Base-by-base conservation (phyloP, 2,888 invertebrate genomes). In the Leptothorax acervorum region DNA sequence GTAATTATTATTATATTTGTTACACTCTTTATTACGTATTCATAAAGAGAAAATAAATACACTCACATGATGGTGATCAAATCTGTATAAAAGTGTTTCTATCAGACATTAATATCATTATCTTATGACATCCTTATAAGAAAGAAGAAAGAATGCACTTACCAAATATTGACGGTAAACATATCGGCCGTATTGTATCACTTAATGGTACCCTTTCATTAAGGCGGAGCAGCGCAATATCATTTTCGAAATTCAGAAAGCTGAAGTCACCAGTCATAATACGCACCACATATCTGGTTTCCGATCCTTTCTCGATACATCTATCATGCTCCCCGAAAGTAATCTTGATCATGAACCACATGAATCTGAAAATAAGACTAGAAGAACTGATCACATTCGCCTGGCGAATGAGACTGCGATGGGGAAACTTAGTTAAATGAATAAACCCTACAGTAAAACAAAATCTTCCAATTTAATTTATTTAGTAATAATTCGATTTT, bases 331-430 rank as follows among this genome's bases (percentile, higher is more conserved):
- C 98, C 0, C 98, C 98, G 91, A 98, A 97, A 18, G 98, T 97
- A 87, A 98, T 97, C 95, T 97, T 98, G 94, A 98, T 97, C 97
- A 98, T 97, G 95, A 98, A 98, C 98, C 98, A 98, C 97, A 98
- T 97, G 95, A 98, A 98, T 89, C 98, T 97, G 95, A 89, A 96
- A 95, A 93, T 73, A 85, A 92, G 88, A 92, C 93, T 93, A 88
- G 82, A 91, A 84, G 83, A 90, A 89, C 88, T 88, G 84, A 92
- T 89, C 86, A 87, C 74, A 75, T 66, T 85, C 45, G 85, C n/a
- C 71, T 79, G 51, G 35, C n/a, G 28, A 53, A 70, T 57, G 6
- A 45, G 23, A 39, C 73, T 15, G 53, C 31, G 31, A 70, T 62
- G 78, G 42, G 45, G 28, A 35, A 66, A 76, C 3, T 39, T 28